Conservation (phyloP, 2,113 vertebrate species). For the Mormoops blainvillei region DNA sequence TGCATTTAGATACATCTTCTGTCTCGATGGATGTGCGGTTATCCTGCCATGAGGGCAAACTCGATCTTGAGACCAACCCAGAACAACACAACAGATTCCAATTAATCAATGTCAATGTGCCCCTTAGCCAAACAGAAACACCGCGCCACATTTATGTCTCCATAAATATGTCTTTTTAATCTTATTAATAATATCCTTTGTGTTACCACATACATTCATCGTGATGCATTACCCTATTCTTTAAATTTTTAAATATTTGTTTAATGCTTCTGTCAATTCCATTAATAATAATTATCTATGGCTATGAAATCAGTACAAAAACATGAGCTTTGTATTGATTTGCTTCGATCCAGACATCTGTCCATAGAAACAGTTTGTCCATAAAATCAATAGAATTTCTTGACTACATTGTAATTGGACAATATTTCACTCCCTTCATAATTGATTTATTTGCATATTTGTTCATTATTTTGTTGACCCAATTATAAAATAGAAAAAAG, state of each 20-base stretch:
- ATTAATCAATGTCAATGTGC: background rate
- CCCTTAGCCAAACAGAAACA: background rate
- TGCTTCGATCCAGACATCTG: background rate
- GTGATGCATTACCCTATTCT: no score
- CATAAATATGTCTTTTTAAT: background rate
- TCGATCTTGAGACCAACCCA: background rate
- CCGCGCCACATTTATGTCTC: background rate
- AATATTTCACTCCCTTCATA: background rate
- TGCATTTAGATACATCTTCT: background rate
- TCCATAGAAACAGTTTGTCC: background rate
- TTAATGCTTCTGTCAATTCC: background rate
- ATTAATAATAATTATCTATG: background rate
- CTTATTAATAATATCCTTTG: background rate
- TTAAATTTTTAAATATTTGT: background rate
- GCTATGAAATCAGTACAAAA: background rate
- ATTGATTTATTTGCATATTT: background rate
- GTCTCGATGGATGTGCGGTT: no score
- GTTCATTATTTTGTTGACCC: background rate
- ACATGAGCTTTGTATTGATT: background rate
- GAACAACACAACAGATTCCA: background rate
- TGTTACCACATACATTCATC: background rate
- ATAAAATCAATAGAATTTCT: background rate
- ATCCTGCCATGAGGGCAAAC: background rate
- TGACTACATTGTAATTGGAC: background rate
- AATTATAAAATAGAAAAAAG: background rate